Conservation (phyloP, 2,797 vertebrate species). For the Cyclura pinguis region DNA sequence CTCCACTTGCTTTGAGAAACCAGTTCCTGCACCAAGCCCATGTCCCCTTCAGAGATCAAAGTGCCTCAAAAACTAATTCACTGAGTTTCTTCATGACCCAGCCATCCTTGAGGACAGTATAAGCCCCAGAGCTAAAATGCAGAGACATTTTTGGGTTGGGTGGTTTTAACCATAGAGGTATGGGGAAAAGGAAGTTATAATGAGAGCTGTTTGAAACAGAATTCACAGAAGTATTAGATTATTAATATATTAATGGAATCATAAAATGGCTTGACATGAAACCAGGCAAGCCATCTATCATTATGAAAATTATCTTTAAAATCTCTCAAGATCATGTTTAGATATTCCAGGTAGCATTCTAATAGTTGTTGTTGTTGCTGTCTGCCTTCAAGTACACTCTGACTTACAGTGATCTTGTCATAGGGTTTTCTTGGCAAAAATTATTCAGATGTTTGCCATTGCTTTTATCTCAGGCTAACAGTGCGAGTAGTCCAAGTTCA, state of each 20-base stretch:
- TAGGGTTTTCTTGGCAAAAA: no score
- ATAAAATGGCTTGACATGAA: conserved; percentile 12
- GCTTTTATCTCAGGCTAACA: no score
- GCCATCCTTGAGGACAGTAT: neutral
- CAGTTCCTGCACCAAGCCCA: neutral
- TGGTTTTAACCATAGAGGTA: neutral
- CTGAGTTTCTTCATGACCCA: neutral
- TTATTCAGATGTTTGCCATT: no score
- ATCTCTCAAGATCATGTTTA: conserved; percentile 10
- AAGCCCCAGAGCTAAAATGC: neutral
- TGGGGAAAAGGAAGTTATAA: conserved; percentile 1
- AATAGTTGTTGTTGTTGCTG: neutral
- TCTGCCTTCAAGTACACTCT: no score
- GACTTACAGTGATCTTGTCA: no score
- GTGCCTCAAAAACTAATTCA: conserved; percentile 19
- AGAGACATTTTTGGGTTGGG: neutral
- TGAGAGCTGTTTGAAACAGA: neutral
- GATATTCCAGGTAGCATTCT: conserved; percentile 1
- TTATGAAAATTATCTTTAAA: neutral
- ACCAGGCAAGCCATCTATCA: neutral
- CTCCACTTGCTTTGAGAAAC: conserved; percentile 7
- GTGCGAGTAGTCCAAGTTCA: no score
- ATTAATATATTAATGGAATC: neutral
- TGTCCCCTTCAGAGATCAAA: conserved; percentile 14
- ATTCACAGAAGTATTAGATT: conserved; percentile 4